Percentiles rank a stretch among this genome's conserved stretches.
phyloP scores from a whole-genome alignment of 1,140 invertebrate genomes.

The Gonatopus flavifemur region DNA sequence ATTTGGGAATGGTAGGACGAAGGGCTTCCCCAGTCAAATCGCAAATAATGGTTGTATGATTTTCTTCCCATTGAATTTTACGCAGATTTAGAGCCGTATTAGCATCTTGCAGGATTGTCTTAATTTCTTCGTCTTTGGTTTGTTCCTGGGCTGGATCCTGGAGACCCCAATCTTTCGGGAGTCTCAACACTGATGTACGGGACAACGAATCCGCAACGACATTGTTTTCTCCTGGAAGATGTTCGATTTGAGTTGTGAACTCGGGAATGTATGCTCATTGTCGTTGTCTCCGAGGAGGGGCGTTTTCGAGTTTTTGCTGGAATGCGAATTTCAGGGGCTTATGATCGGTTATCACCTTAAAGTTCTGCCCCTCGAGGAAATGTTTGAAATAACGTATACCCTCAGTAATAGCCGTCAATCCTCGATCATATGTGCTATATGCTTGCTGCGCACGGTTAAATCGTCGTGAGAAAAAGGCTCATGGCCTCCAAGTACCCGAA shows the following conservation, averaged over 20 bases:
- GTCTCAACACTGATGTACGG: not conserved
- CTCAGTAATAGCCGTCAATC: not conserved
- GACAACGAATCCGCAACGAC: conserved; percentile 14
- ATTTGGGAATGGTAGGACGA: not conserved
- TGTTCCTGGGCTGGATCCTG: not conserved
- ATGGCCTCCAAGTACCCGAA: not conserved
- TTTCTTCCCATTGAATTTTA: not conserved
- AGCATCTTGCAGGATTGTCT: not conserved
- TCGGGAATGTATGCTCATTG: conserved; percentile 26
- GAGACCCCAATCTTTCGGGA: not conserved
- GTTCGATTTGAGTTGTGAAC: conserved; percentile 39
- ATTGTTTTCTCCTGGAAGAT: conserved; percentile 35
- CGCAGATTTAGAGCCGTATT: not conserved
- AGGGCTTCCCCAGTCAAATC: not conserved
- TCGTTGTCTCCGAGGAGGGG: not conserved
- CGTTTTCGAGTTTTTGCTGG: not conserved
- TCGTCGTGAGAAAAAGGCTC: not conserved
- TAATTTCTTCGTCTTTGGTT: too few relatives aligned
- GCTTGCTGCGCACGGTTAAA: not conserved
- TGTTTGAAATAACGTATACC: not conserved
- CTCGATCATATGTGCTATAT: not conserved
- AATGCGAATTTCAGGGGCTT: not conserved
- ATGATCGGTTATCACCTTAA: not conserved
- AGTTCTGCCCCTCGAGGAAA: not conserved
- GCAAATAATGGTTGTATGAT: not conserved